These are phyloP conservation scores for Gymnocypris eckloni DNA, from an alignment of 2,797 vertebrate genomes.

Conservation along the genomic window DNA sequence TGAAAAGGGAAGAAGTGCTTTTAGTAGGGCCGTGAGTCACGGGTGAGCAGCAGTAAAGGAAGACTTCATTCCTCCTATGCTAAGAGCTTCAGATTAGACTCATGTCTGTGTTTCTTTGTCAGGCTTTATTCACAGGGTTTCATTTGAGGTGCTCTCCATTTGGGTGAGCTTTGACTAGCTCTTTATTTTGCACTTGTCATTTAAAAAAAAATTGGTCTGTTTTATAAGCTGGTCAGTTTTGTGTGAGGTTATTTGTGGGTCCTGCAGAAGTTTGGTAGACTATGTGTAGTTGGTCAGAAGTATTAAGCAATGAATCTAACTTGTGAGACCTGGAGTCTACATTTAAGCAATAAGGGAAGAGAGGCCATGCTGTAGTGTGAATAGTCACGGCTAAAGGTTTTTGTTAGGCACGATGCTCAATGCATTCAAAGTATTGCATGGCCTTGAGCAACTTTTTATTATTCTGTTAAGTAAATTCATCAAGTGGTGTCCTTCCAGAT, in stretches of 20 bases:
- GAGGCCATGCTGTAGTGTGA: background rate
- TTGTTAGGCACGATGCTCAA: background rate
- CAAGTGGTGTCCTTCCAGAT: background rate
- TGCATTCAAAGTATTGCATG: background rate
- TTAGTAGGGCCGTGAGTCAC: slow-evolving; percentile 49
- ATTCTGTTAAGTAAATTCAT: background rate
- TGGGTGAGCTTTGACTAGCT: background rate
- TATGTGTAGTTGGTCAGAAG: background rate
- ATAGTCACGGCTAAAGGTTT: background rate
- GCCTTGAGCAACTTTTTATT: background rate
- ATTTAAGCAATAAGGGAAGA: background rate
- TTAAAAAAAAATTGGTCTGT: background rate
- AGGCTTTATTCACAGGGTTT: background rate
- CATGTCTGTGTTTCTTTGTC: slow-evolving; percentile 1
- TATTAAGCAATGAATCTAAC: background rate
- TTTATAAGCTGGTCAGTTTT: background rate
- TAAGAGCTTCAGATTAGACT: slow-evolving; percentile 25
- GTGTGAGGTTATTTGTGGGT: background rate
- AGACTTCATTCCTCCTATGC: background rate
- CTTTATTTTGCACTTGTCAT: background rate
- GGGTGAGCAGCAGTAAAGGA: slow-evolving; percentile 10
- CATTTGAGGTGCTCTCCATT: background rate
- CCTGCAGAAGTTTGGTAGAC: background rate
- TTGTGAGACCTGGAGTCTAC: background rate
- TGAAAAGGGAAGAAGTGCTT: slow-evolving; percentile 21